phyloP scores from a whole-genome alignment of 2,113 vertebrate species.

The Rattus rattus region DNA sequence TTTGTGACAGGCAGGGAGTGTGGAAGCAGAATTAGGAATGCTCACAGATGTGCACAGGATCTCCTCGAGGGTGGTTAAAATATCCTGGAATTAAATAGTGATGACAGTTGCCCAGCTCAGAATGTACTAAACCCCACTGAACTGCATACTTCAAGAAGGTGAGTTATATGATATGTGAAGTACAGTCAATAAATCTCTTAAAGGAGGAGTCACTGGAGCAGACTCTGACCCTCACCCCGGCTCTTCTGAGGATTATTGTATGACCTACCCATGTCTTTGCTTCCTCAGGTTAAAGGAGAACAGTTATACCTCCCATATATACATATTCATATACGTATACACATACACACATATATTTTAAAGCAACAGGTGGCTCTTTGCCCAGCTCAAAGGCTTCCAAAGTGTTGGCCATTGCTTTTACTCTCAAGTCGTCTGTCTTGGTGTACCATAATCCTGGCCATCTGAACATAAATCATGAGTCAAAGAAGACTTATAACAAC shows the following conservation, averaged over 20 bases:
- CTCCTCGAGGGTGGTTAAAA: neutral
- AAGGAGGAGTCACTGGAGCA: neutral
- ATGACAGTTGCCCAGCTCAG: neutral
- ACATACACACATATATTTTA: too few relatives aligned
- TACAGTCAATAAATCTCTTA: neutral
- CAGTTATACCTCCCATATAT: neutral
- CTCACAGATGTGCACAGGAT: neutral
- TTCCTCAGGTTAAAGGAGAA: neutral
- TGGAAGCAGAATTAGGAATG: neutral
- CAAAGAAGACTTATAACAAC: constrained; percentile 34
- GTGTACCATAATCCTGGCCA: neutral
- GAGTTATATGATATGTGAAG: neutral
- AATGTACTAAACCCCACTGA: neutral
- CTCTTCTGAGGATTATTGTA: neutral
- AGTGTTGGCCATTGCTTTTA: neutral
- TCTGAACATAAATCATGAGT: constrained; percentile 16
- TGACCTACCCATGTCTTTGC: constrained; percentile 27
- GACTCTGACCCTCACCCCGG: neutral
- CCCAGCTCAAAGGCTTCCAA: neutral
- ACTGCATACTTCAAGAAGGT: neutral
- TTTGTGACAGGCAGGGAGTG: neutral
- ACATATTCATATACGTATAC: too few relatives aligned
- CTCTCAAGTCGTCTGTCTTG: constrained; percentile 38
- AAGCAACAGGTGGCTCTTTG: neutral
- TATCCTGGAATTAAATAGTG: constrained; percentile 22